A percentile compares a stretch with the other conserved stretches of the same genome.
Evolutionary conservation across 2,797 vertebrate genomes (phyloP).

Genomic region (Sternotherus odoratus): DNA sequence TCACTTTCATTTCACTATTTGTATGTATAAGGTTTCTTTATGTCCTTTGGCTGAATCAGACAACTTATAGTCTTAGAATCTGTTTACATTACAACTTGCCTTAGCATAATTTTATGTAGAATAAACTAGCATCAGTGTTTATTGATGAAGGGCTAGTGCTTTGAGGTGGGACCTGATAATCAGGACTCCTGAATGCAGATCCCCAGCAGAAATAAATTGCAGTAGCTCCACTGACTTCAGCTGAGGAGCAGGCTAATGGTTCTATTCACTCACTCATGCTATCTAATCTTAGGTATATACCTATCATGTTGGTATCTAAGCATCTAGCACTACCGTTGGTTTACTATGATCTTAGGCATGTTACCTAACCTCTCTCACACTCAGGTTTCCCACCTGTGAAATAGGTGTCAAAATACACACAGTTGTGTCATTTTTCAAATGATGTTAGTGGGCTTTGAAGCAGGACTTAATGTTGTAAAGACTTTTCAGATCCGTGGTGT

Average conservation of each 20-base stretch:
- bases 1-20: conserved; percentile 9
- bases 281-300: neutral
- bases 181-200: neutral
- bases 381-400: conserved; percentile 6
- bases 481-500: neutral
- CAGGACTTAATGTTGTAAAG: too few species aligned
- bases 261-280: neutral
- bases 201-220: neutral
- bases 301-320: neutral
- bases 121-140: conserved; percentile 13
- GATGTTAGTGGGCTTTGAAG: neutral
- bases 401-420: neutral
- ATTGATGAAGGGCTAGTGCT: conserved; percentile 14
- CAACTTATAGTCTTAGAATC: neutral
- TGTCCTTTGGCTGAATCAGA: conserved; percentile 17
- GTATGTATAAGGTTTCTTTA: neutral
- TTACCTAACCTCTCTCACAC: neutral
- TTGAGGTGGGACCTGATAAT: conserved; percentile 1
- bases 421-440: neutral
- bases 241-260: neutral
- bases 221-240: neutral
- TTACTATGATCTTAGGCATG: neutral
- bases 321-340: neutral
- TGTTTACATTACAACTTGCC: conserved; percentile 55
- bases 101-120: neutral